phyloP scores from a whole-genome alignment of 2,113 vertebrate species.

The Scomber japonicus region DNA sequence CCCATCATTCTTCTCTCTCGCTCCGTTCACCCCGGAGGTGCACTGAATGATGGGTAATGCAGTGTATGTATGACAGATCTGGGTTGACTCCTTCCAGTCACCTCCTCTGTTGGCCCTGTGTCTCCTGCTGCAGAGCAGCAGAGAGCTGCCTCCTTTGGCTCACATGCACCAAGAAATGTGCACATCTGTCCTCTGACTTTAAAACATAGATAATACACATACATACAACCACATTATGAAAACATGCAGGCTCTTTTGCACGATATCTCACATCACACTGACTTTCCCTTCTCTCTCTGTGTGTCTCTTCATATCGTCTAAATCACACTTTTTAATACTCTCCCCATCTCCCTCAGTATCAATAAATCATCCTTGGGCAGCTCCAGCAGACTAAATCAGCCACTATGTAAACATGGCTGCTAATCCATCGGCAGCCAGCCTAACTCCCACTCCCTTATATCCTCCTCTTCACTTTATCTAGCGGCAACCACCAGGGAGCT shows the following conservation, averaged over 20 bases:
- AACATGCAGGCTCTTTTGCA: constrained; percentile 14
- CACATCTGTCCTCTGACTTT: background rate
- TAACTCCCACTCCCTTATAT: constrained; percentile 64
- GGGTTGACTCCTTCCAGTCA: constrained; percentile 63
- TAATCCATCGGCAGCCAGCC: constrained; percentile 75
- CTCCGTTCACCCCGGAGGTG: constrained; percentile 46
- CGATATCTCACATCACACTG: constrained; percentile 8
- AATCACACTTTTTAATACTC: constrained; percentile 47
- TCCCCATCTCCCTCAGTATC: constrained; percentile 44
- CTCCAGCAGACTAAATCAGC: constrained; percentile 67
- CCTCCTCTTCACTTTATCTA: constrained; percentile 69
- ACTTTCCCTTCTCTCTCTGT: background rate
- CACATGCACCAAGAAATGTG: background rate
- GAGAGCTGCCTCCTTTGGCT: background rate
- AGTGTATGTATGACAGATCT: constrained; percentile 69
- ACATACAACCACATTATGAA: background rate
- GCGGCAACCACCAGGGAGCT: constrained; percentile 53
- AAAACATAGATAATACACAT: background rate
- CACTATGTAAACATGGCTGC: constrained; percentile 75
- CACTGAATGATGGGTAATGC: constrained; percentile 61
- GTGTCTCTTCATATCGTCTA: constrained; percentile 34
- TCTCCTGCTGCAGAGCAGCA: constrained; percentile 33
- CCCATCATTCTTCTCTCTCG: constrained; percentile 42
- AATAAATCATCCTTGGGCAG: constrained; percentile 71
- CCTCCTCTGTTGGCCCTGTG: constrained; percentile 20